These are phyloP conservation scores for Sternotherus odoratus DNA, from an alignment of 2,797 vertebrate genomes.

Conservation along the genomic window DNA sequence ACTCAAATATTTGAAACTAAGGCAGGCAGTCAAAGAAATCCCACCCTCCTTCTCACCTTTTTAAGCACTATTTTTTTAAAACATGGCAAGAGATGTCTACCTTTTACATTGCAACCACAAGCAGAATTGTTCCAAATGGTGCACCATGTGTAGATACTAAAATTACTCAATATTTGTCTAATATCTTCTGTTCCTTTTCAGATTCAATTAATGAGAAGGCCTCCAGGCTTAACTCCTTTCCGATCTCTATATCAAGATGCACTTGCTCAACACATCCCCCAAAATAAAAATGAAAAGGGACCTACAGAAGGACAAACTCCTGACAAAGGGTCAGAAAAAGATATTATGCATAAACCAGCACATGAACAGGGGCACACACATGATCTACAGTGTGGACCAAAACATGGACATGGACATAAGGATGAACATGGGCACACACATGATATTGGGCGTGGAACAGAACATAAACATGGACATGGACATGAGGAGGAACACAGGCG, in stretches of 20 bases:
- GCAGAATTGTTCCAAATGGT: not conserved
- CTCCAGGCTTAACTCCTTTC: constrained; percentile 83
- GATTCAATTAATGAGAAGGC: not conserved
- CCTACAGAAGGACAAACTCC: constrained; percentile 42
- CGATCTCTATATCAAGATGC: accelerated
- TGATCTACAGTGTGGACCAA: not conserved
- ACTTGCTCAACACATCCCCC: not conserved
- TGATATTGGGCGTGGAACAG: not conserved
- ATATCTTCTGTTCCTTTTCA: constrained; percentile 54
- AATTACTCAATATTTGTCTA: constrained; percentile 15
- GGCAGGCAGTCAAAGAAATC: not conserved
- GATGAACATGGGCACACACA: constrained; percentile 7
- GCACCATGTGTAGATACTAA: not conserved
- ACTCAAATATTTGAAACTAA: not conserved
- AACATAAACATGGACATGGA: constrained; percentile 6
- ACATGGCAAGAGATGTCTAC: not conserved
- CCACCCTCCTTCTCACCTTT: not conserved
- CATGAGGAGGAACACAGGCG: not conserved
- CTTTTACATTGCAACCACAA: not conserved
- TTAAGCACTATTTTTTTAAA: not conserved
- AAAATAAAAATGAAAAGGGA: not conserved
- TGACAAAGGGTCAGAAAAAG: not conserved
- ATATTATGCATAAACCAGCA: not conserved
- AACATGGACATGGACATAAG: not conserved
- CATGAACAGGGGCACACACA: constrained; percentile 11